Percentiles rank a stretch among this genome's conserved stretches.
phyloP scores from a whole-genome alignment of 1,140 invertebrate genomes.

The Samia ricini region DNA sequence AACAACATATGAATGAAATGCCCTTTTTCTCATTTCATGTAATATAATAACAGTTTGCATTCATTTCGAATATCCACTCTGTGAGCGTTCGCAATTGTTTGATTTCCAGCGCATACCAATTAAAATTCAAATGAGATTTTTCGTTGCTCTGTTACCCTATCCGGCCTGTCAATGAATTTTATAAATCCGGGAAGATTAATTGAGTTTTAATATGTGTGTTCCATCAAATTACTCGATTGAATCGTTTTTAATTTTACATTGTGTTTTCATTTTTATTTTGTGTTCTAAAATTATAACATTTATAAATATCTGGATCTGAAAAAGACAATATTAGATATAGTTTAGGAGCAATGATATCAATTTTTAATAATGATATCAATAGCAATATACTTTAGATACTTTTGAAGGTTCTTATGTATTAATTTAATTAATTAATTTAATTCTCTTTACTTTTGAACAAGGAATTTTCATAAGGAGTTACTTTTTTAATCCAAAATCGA shows the following conservation, averaged over 20 bases:
- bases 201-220: slow-evolving; percentile 6
- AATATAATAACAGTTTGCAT: not conserved
- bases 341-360: too few relatives aligned
- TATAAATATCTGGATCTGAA: too few relatives aligned
- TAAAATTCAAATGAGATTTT: slow-evolving; percentile 28
- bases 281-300: too few relatives aligned
- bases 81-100: not conserved
- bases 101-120: slow-evolving; percentile 26
- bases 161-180: slow-evolving; percentile 19
- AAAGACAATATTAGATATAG: too few relatives aligned
- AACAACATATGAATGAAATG: not conserved
- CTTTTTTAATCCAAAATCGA: too few relatives aligned
- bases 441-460: too few relatives aligned
- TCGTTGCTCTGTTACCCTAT: slow-evolving; percentile 20
- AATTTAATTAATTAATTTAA: too few relatives aligned
- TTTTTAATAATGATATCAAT: too few relatives aligned
- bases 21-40: not conserved
- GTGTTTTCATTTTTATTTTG: not conserved
- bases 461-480: too few relatives aligned
- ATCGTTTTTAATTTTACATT: not conserved
- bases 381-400: too few relatives aligned
- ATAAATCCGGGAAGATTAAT: slow-evolving; percentile 13
- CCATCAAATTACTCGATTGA: not conserved
- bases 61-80: not conserved
- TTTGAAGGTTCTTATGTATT: too few relatives aligned